These are phyloP conservation scores for Eupristina koningsbergeri DNA, from an alignment of 1,140 invertebrate species.

Conservation along the genomic window DNA sequence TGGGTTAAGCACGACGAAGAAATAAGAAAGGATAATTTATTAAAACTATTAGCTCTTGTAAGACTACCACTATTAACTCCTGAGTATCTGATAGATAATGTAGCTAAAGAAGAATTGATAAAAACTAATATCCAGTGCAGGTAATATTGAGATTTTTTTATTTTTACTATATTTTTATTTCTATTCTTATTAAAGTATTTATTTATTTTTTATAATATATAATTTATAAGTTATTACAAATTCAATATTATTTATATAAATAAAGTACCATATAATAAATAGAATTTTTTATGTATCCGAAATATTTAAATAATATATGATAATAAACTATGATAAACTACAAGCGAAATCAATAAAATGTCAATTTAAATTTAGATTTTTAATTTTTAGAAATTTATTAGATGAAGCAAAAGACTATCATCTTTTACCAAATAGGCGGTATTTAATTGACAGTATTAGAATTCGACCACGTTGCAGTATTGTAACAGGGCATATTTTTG, in stretches of 20 bases:
- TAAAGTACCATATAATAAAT: no score
- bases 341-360: no score
- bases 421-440: constrained; percentile 86
- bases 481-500: constrained; percentile 87
- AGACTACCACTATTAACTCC: constrained; percentile 87
- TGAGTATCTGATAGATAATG: constrained; percentile 86
- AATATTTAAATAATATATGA: no score
- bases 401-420: constrained; percentile 90
- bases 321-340: no score
- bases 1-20: constrained; percentile 85
- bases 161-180: no score
- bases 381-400: constrained; percentile 79
- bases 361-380: not conserved
- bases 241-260: no score
- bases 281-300: no score
- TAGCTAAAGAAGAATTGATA: constrained; percentile 88
- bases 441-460: constrained; percentile 83
- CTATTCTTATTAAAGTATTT: no score
- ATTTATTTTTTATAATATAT: no score
- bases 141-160: constrained; percentile 61
- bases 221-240: no score
- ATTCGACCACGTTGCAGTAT: constrained; percentile 85
- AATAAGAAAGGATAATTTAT: constrained; percentile 76
- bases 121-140: constrained; percentile 83
- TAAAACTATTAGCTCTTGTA: constrained; percentile 83